Conservation (phyloP, 2,888 invertebrate species). For the Rhogogaster chlorosoma region DNA sequence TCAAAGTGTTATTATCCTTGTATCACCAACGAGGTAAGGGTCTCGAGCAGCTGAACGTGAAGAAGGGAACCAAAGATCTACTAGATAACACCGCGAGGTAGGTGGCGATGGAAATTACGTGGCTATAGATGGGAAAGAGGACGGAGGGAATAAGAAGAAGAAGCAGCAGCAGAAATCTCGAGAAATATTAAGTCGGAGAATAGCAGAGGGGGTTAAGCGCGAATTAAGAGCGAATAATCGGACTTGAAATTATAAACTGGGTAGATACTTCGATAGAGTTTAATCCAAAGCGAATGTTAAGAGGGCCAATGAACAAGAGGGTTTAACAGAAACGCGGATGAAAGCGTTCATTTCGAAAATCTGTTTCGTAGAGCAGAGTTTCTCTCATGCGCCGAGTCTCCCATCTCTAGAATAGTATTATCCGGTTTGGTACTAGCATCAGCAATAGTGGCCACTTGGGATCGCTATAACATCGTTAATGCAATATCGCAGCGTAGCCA, state of each 20-base stretch:
- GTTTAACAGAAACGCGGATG: background rate
- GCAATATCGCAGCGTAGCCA: conserved; percentile 12
- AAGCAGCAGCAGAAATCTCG: too few species aligned
- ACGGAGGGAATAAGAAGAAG: background rate
- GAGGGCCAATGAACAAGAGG: background rate
- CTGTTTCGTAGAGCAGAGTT: background rate
- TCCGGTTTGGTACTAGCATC: background rate
- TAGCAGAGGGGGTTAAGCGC: background rate
- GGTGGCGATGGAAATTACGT: background rate
- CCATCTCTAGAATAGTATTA: background rate
- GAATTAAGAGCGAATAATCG: background rate
- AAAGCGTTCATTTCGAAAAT: background rate
- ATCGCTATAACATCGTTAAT: conserved; percentile 6
- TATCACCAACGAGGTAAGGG: conserved; percentile 7
- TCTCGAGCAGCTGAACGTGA: background rate
- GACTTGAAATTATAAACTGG: background rate
- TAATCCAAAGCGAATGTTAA: background rate
- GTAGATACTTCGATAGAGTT: background rate
- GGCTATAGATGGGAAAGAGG: background rate
- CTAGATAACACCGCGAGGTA: background rate
- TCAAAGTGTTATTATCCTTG: background rate
- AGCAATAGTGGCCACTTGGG: background rate
- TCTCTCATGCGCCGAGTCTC: background rate
- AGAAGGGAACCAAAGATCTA: background rate
- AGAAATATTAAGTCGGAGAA: background rate